These are phyloP conservation scores for Tenodera sinensis DNA, from an alignment of 2,888 invertebrate genomes.

Conservation along the genomic window DNA sequence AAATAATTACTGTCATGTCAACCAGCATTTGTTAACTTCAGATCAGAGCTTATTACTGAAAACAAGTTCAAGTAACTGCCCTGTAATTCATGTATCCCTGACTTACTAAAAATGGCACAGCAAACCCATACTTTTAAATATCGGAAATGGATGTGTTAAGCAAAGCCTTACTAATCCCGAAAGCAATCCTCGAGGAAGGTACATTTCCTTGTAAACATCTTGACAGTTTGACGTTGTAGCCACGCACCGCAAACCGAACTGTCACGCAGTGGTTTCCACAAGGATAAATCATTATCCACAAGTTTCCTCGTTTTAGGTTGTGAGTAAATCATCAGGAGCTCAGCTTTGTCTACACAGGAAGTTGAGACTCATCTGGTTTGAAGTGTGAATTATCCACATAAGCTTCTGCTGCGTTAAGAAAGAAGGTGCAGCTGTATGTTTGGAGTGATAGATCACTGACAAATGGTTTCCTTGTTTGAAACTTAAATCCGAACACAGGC, in stretches of 20 bases:
- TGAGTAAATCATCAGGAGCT: neutral
- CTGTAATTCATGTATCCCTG: too few relatives aligned
- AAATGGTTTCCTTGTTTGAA: conserved; percentile 21
- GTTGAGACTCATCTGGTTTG: neutral
- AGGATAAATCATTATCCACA: neutral
- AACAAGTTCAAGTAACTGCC: too few relatives aligned
- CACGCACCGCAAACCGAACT: neutral
- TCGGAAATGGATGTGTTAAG: neutral
- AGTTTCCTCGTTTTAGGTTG: neutral
- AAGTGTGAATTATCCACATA: conserved; percentile 2
- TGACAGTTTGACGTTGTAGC: neutral
- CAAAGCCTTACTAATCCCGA: too few relatives aligned
- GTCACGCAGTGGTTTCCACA: neutral
- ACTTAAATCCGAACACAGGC: neutral
- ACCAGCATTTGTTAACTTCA: too few relatives aligned
- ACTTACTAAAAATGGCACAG: too few relatives aligned
- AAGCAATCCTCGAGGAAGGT: neutral
- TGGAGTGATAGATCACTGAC: conserved; percentile 23
- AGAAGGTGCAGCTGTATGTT: neutral
- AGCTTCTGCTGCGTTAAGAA: neutral
- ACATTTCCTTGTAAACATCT: neutral
- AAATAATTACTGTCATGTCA: too few relatives aligned
- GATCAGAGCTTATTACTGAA: too few relatives aligned
- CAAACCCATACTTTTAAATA: too few relatives aligned
- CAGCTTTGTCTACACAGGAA: neutral